Evolutionary conservation across 2,888 invertebrate species (phyloP).

Genomic region (Drosophila macrospina): DNA sequence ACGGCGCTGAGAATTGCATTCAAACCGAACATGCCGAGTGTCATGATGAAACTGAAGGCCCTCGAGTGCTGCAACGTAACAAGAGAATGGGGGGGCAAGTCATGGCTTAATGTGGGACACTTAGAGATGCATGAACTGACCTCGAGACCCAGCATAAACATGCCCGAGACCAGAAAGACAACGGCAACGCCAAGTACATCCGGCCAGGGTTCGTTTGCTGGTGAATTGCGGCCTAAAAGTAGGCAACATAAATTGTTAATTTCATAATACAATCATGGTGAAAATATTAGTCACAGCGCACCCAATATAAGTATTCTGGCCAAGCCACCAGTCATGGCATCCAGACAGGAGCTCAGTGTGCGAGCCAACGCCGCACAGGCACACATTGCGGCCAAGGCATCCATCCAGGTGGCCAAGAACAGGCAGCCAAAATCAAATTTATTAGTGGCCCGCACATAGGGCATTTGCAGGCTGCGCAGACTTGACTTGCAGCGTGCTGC

Average conservation of each 20-base stretch:
- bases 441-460: conserved; percentile 85
- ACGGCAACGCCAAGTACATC: conserved; percentile 87
- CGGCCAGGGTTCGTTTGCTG: conserved; percentile 87
- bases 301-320: conserved; percentile 87
- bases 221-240: conserved; percentile 84
- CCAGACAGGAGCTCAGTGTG: conserved; percentile 87
- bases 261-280: conserved; percentile 19
- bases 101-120: conserved; percentile 3
- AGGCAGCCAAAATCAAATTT: conserved; percentile 85
- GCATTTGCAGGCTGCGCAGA: conserved; percentile 84
- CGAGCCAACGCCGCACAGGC: conserved; percentile 87
- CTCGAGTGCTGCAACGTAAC: conserved; percentile 82
- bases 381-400: conserved; percentile 86
- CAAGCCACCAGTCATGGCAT: conserved; percentile 87
- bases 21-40: conserved; percentile 84
- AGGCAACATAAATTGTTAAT: conserved; percentile 49
- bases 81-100: neutral
- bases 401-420: conserved; percentile 87
- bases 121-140: conserved; percentile 75
- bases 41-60: conserved; percentile 84
- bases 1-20: conserved; percentile 84
- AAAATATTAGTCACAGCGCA: conserved; percentile 51
- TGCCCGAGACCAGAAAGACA: conserved; percentile 86
- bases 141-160: conserved; percentile 88
- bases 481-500: conserved; percentile 84